Conservation (phyloP, 2,113 vertebrate genomes). For the Macaca mulatta region DNA sequence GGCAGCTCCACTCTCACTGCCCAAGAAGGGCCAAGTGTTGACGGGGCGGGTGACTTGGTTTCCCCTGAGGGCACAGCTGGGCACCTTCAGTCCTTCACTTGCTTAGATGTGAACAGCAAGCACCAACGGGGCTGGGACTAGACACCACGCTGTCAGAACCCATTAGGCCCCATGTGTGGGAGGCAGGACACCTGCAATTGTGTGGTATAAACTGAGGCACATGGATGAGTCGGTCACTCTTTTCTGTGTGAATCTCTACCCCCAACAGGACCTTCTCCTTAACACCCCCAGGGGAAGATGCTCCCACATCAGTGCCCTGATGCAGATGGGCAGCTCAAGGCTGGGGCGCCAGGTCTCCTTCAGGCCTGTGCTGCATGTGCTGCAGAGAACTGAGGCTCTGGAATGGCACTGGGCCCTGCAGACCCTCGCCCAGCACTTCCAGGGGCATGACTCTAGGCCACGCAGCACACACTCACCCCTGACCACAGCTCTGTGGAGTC, state of each 20-base stretch:
- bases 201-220: background rate
- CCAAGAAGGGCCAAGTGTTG: background rate
- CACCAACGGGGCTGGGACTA: background rate
- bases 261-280: too few relatives aligned
- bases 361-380: background rate
- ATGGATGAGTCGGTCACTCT: rapidly evolving
- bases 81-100: background rate
- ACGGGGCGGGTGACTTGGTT: rapidly evolving
- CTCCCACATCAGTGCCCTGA: rapidly evolving
- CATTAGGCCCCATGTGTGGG: background rate
- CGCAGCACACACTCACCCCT: too few relatives aligned
- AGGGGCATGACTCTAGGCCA: background rate
- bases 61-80: background rate
- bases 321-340: too few relatives aligned
- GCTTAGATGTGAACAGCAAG: background rate
- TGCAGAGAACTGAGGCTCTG: background rate
- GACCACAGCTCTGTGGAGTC: background rate
- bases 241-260: too few relatives aligned
- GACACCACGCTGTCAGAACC: background rate
- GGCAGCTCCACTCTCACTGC: background rate
- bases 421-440: background rate
- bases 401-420: background rate
- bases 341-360: background rate
- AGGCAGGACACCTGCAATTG: too few relatives aligned
- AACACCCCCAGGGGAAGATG: rapidly evolving